phyloP scores from a whole-genome alignment of 2,113 vertebrate genomes.

The Coptodon rendalli region DNA sequence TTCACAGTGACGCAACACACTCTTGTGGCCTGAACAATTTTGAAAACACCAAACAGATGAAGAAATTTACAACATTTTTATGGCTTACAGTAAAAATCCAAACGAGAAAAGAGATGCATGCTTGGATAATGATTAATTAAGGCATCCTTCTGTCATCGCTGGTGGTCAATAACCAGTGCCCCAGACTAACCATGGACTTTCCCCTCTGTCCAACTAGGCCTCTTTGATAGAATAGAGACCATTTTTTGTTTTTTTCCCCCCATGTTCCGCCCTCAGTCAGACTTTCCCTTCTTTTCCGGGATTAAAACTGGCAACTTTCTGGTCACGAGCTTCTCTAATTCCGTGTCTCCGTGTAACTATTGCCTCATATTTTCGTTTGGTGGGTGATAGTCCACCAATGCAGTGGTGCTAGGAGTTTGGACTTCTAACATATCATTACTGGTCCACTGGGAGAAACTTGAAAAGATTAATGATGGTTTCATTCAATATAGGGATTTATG shows the following conservation, averaged over 20 bases:
- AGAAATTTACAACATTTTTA: not conserved
- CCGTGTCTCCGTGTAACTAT: not conserved
- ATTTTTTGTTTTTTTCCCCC: not conserved
- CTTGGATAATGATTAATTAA: not conserved
- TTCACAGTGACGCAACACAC: not conserved
- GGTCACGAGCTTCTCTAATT: not conserved
- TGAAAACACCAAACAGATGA: not conserved
- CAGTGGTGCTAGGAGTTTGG: conserved; percentile 23
- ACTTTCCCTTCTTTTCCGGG: not conserved
- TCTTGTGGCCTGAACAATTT: not conserved
- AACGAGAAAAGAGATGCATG: not conserved
- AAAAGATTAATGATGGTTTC: conserved; percentile 60
- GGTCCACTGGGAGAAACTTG: conserved; percentile 35
- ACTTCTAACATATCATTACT: conserved; percentile 59
- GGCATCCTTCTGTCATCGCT: not conserved
- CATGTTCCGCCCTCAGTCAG: not conserved
- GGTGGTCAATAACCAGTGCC: not conserved
- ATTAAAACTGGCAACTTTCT: conserved; percentile 19
- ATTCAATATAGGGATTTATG: conserved; percentile 45
- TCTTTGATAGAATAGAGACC: not conserved
- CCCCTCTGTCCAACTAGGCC: not conserved
- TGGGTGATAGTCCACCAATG: conserved; percentile 46
- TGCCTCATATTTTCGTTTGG: conserved; percentile 49
- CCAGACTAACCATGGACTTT: not conserved
- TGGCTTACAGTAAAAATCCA: not conserved